A percentile compares a stretch with the other conserved stretches of the same genome.
These are phyloP conservation scores for Thryonomys swinderianus DNA, from an alignment of 2,113 vertebrate species.

Conservation along the genomic window DNA sequence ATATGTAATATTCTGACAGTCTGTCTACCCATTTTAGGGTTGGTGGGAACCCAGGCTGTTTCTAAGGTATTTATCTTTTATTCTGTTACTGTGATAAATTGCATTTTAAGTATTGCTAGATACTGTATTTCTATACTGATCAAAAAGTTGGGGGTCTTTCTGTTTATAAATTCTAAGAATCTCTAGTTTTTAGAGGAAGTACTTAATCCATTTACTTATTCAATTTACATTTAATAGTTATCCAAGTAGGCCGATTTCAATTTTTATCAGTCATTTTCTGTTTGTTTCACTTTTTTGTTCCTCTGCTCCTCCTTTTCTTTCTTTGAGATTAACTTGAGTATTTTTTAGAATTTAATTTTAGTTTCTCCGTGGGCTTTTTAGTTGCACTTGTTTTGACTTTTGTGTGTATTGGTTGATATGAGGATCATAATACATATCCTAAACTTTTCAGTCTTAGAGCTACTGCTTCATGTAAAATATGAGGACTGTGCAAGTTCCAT, in stretches of 20 bases:
- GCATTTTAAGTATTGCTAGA: neutral
- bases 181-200: neutral
- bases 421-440: neutral
- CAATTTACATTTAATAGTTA: neutral
- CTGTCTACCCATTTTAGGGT: neutral
- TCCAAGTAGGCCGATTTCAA: neutral
- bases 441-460: neutral
- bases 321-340: neutral
- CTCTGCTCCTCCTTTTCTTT: neutral
- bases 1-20: neutral
- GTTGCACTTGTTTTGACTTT: neutral
- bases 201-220: neutral
- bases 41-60: neutral
- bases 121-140: neutral
- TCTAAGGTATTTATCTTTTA: neutral
- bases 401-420: neutral
- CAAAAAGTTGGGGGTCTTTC: neutral
- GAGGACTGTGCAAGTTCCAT: neutral
- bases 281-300: neutral
- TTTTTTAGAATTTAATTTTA: slow-evolving; percentile 6
- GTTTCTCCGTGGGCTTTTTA: neutral
- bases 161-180: neutral
- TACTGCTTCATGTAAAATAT: neutral
- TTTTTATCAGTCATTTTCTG: neutral
- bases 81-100: neutral